Evolutionary conservation across 1,140 invertebrate genomes (phyloP), one percentile per base, ranked within the genome.

Genomic region (Nebria ingens): DNA sequence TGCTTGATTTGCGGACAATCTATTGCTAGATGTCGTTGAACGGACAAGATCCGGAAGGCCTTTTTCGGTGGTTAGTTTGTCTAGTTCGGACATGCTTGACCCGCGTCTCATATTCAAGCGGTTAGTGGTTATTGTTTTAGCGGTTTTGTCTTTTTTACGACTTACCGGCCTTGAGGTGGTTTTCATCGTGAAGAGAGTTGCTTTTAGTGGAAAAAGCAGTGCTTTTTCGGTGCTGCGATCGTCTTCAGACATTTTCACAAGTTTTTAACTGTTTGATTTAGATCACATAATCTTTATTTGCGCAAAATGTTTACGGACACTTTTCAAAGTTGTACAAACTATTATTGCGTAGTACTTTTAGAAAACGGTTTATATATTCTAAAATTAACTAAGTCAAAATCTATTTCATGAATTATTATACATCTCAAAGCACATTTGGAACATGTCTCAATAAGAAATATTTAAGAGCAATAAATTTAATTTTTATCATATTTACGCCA

Each of bases 51-150:
- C 74, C 0, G 75, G 71, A 2, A 76, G 49, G 29, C 54, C 51
- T 2, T 23, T 53, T 0, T 60, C 56, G 2, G 57, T 55, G 9
- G 76, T 68, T 1, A 85, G 66, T 61, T 82, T 84, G 62, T 85
- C 82, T 57, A 87, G 70, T 58, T 86, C 84, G 2, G 84, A 85
- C 67, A 87, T 73, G 55, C 83, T 85, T 0, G 84, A 86, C 0
- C 84, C 81, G 1, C 85, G 73, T 21, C 84, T 76, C 52, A 85
- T 81, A 21, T 76, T 67, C 21, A 79, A 61, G 6, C 78, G 59
- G 15, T 58, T 29, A 2, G 13, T 53, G 25, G 29, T 62, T 62
- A 20, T 19, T 13, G 19, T 56, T 19, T 9, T 9, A 9, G 6
- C 3, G 9, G 6, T 4, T 45, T 64, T 12, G 55, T 50, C 11